Conservation (phyloP, 1,140 invertebrate species). For the Caenorhabditis inopinata region DNA sequence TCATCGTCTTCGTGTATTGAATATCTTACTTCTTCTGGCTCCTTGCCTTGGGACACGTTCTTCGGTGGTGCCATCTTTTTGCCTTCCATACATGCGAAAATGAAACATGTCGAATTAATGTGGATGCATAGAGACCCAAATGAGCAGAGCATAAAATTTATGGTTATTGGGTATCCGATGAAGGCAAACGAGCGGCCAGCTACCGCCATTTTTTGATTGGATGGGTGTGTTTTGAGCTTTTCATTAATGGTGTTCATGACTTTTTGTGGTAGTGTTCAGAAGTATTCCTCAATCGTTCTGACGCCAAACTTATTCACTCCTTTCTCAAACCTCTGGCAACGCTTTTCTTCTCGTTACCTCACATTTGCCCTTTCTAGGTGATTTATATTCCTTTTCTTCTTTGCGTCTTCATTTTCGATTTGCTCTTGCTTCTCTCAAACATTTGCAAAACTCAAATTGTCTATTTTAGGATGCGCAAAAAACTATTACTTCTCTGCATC, state of each 20-base stretch:
- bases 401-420: background rate
- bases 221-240: background rate
- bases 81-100: background rate
- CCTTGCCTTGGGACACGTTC: background rate
- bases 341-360: background rate
- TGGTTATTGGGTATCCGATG: conserved; percentile 26
- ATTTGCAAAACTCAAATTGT: background rate
- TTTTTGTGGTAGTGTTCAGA: too few species aligned
- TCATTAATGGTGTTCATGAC: background rate
- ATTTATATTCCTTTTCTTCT: conserved; percentile 3
- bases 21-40: background rate
- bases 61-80: background rate
- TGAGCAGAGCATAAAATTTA: conserved; percentile 12
- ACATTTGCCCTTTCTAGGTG: background rate
- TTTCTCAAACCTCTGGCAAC: too few species aligned
- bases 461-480: background rate
- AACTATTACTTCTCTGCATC: background rate
- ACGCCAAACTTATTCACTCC: too few species aligned
- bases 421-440: background rate
- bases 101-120: conserved; percentile 11
- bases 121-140: conserved; percentile 4
- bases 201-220: background rate
- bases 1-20: conserved; percentile 19
- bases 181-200: conserved; percentile 1
- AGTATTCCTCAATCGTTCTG: too few species aligned